These are phyloP conservation scores for Nebria salina DNA, from an alignment of 2,888 invertebrate species.

Conservation along the genomic window DNA sequence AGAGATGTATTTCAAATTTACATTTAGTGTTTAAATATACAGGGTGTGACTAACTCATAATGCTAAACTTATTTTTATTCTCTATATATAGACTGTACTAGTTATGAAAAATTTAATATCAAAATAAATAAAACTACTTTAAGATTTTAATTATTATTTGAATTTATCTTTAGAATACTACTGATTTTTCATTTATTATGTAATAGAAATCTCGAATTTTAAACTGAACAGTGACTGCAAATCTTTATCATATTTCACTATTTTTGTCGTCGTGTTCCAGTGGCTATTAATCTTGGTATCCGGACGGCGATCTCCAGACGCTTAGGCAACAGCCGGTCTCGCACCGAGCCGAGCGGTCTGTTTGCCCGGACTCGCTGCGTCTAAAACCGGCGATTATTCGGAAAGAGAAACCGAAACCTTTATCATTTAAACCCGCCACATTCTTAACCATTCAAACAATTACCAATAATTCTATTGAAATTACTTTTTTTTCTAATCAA, in stretches of 20 bases:
- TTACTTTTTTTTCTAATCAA: no score
- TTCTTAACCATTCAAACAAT: no score
- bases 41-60: background rate
- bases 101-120: background rate
- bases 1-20: background rate
- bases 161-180: no score
- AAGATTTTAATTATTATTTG: no score
- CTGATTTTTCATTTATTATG: no score
- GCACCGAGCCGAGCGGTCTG: constrained; percentile 4
- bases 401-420: background rate
- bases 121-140: no score
- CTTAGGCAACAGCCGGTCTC: background rate
- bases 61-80: background rate
- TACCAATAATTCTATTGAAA: no score
- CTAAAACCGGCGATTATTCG: background rate
- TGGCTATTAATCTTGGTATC: constrained; percentile 15
- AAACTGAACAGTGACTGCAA: no score
- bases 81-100: background rate
- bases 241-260: constrained; percentile 14
- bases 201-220: no score
- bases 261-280: constrained; percentile 11
- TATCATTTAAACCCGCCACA: no score
- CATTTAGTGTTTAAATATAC: background rate
- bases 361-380: constrained; percentile 2
- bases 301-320: background rate